These are phyloP conservation scores for Pheosia gnoma DNA, from an alignment of 2,888 invertebrate genomes.

Conservation along the genomic window DNA sequence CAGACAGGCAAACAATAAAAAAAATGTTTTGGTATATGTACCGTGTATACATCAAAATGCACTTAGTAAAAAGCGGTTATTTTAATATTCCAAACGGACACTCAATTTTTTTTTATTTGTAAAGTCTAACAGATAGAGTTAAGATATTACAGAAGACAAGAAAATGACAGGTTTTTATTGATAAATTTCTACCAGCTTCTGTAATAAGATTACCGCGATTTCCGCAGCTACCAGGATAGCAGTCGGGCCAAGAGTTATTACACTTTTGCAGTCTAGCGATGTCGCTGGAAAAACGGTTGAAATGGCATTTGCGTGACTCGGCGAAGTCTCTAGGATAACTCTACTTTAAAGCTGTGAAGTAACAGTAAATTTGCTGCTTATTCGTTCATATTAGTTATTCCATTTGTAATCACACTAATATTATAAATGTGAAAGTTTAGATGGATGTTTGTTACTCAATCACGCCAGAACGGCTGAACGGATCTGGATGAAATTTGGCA, in stretches of 20 bases:
- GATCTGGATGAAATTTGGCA: no score
- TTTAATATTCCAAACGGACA: no score
- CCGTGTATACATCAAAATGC: no score
- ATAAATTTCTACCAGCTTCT: not conserved
- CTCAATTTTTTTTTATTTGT: no score
- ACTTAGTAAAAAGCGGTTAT: no score
- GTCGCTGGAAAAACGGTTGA: not conserved
- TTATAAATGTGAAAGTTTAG: no score
- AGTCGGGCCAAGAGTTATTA: not conserved
- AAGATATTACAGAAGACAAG: not conserved
- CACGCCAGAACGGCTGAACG: no score
- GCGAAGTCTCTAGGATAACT: not conserved
- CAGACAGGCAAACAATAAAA: no score
- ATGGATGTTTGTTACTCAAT: no score
- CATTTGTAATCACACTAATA: no score
- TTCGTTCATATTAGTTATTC: constrained; percentile 1
- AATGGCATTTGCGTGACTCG: not conserved
- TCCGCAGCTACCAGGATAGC: not conserved
- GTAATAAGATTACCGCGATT: not conserved
- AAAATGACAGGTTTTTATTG: not conserved
- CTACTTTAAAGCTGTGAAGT: not conserved
- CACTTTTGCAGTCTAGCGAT: constrained; percentile 3
- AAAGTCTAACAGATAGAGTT: not conserved
- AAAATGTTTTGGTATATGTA: no score
- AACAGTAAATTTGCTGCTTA: constrained; percentile 7